Conservation (phyloP, 2,888 invertebrate species). For the Polylopha cassiicola region DNA sequence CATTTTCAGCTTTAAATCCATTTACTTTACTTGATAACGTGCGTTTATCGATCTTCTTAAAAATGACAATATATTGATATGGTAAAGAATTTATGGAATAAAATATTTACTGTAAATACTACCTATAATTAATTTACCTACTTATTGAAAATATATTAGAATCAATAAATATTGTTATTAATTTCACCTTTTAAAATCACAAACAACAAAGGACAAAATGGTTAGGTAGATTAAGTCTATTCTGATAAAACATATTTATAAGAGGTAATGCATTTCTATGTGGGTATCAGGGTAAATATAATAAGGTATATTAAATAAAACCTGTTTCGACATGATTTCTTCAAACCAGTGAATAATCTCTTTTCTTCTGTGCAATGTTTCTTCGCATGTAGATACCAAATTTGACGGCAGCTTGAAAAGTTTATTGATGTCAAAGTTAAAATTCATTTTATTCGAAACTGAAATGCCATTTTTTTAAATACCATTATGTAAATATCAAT, state of each 20-base stretch:
- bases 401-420: conserved; percentile 52
- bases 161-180: too few relatives aligned
- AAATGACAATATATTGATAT: conserved; percentile 9
- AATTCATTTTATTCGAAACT: conserved; percentile 20
- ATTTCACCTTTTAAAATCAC: too few relatives aligned
- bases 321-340: conserved; percentile 44
- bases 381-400: conserved; percentile 53
- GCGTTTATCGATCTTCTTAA: conserved; percentile 43
- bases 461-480: conserved; percentile 15
- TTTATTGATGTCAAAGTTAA: conserved; percentile 44
- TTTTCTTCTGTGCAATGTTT: conserved; percentile 50
- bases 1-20: conserved; percentile 57
- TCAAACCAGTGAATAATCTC: conserved; percentile 63
- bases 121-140: too few relatives aligned
- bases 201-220: too few relatives aligned
- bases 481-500: too few relatives aligned
- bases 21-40: conserved; percentile 52
- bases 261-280: too few relatives aligned
- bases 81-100: neutral
- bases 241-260: too few relatives aligned
- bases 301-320: conserved; percentile 23
- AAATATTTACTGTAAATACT: too few relatives aligned
- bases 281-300: too few relatives aligned
- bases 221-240: too few relatives aligned
- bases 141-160: too few relatives aligned